Percentiles rank a stretch among this genome's conserved stretches.
These are phyloP conservation scores for Penaeus monodon DNA, from an alignment of 2,888 invertebrate genomes.

Conservation along the genomic window DNA sequence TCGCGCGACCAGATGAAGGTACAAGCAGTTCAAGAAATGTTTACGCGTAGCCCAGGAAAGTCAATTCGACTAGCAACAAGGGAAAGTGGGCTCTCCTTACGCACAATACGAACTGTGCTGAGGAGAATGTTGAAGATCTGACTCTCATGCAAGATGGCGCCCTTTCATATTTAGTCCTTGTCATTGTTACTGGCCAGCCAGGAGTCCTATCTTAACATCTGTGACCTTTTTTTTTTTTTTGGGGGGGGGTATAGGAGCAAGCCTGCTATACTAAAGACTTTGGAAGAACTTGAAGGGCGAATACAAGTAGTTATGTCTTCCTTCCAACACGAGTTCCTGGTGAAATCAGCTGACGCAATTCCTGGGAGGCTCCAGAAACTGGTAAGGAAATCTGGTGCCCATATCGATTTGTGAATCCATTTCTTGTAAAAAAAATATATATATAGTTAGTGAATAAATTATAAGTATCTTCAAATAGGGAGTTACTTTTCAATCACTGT, in stretches of 20 bases:
- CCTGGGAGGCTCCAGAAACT: slow-evolving; percentile 2
- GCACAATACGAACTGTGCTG: no score
- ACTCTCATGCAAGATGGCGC: slow-evolving; percentile 25
- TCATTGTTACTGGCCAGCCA: slow-evolving; percentile 14
- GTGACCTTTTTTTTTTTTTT: slow-evolving; percentile 6
- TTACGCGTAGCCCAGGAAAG: no score
- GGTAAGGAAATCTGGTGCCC: slow-evolving; percentile 5
- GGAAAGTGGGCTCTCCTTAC: no score
- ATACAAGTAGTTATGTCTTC: background rate
- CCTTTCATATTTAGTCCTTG: slow-evolving; percentile 25
- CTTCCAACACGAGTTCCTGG: slow-evolving; percentile 1
- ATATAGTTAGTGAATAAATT: slow-evolving; percentile 23
- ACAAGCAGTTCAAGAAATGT: no score
- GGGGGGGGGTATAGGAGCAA: slow-evolving; percentile 1
- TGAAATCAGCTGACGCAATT: background rate
- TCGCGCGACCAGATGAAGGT: no score
- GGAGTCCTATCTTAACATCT: slow-evolving; percentile 5
- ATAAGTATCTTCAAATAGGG: slow-evolving; percentile 3
- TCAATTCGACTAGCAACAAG: no score
- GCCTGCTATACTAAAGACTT: no score
- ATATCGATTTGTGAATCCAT: slow-evolving; percentile 9
- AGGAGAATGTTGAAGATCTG: slow-evolving; percentile 24
- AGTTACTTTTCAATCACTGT: slow-evolving; percentile 10
- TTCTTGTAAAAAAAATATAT: no score
- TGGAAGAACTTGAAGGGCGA: background rate